Percentiles rank a stretch among this genome's conserved stretches.
Evolutionary conservation across 1,140 invertebrate species (phyloP).

Genomic region (Cotesia chilonis): DNA sequence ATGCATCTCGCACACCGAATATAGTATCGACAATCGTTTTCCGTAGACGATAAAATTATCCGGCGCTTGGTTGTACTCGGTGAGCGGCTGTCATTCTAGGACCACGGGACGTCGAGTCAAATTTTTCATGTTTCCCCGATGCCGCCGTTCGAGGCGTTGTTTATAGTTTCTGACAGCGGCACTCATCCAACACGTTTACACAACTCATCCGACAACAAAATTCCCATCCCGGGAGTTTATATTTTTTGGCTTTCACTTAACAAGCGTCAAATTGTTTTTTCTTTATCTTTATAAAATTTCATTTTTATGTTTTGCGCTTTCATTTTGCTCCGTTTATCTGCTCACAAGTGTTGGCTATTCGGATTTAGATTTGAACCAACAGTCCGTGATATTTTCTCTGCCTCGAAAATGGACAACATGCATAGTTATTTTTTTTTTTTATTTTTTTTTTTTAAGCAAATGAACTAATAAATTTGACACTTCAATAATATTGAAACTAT

Average conservation of each 20-base stretch:
- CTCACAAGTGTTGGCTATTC: neutral
- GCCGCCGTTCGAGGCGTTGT: slow-evolving; percentile 22
- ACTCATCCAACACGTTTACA: slow-evolving; percentile 22
- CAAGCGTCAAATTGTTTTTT: neutral
- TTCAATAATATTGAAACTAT: too few relatives aligned
- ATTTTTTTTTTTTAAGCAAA: too few relatives aligned
- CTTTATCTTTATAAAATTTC: slow-evolving; percentile 3
- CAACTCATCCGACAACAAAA: neutral
- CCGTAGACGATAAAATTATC: slow-evolving; percentile 5
- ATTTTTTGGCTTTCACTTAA: slow-evolving; percentile 1
- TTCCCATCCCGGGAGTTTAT: neutral
- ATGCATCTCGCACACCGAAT: neutral
- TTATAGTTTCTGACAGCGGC: slow-evolving; percentile 23
- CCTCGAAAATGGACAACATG: too few relatives aligned
- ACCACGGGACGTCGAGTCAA: slow-evolving; percentile 27
- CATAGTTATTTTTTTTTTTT: too few relatives aligned
- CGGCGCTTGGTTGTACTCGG: neutral
- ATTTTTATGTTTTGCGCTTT: neutral
- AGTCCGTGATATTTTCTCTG: neutral
- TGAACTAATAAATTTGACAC: too few relatives aligned
- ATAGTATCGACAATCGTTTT: slow-evolving; percentile 13
- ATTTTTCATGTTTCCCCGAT: slow-evolving; percentile 29
- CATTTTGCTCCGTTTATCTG: slow-evolving; percentile 9
- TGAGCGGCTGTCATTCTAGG: slow-evolving; percentile 10
- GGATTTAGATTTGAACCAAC: neutral